Percentiles rank a stretch among this genome's conserved stretches.
phyloP scores from a whole-genome alignment of 2,888 invertebrate genomes.

The Blastobasis adustella region DNA sequence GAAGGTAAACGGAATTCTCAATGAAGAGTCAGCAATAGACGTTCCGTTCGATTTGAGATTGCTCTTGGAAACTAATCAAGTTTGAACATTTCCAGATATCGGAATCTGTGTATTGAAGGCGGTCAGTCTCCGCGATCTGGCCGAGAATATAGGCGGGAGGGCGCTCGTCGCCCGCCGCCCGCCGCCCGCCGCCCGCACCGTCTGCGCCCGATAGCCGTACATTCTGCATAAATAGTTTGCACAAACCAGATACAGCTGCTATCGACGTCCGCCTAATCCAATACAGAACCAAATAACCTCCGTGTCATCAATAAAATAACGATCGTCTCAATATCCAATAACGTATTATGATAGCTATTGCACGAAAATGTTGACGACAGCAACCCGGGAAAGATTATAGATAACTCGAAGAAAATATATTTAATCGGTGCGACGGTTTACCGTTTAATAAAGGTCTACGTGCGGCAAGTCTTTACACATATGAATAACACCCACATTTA shows the following conservation, averaged over 20 bases:
- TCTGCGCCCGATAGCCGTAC: constrained; percentile 25
- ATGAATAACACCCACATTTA: constrained; percentile 55
- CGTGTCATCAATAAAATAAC: constrained; percentile 8
- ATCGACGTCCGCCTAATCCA: constrained; percentile 7
- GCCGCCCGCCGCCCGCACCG: constrained; percentile 28
- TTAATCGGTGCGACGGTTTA: constrained; percentile 17
- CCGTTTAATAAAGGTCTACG: constrained; percentile 26
- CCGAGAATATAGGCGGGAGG: constrained; percentile 26
- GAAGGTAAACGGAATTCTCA: too few relatives aligned
- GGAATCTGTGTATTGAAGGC: constrained; percentile 36
- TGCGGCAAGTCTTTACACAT: constrained; percentile 44
- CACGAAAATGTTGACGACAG: too few relatives aligned
- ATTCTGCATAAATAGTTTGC: constrained; percentile 26
- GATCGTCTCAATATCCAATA: constrained; percentile 4
- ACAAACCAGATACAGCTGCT: constrained; percentile 5
- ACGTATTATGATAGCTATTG: background rate
- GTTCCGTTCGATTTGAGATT: constrained; percentile 27
- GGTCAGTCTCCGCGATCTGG: constrained; percentile 28
- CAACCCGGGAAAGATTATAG: constrained; percentile 4
- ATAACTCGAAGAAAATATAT: constrained; percentile 23
- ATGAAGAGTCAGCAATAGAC: too few relatives aligned
- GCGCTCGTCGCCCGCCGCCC: constrained; percentile 16
- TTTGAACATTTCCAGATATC: constrained; percentile 34
- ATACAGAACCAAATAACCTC: constrained; percentile 6
- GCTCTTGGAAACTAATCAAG: constrained; percentile 35